Conservation (phyloP, 1,140 invertebrate genomes). For the Calephelis virginiensis region DNA sequence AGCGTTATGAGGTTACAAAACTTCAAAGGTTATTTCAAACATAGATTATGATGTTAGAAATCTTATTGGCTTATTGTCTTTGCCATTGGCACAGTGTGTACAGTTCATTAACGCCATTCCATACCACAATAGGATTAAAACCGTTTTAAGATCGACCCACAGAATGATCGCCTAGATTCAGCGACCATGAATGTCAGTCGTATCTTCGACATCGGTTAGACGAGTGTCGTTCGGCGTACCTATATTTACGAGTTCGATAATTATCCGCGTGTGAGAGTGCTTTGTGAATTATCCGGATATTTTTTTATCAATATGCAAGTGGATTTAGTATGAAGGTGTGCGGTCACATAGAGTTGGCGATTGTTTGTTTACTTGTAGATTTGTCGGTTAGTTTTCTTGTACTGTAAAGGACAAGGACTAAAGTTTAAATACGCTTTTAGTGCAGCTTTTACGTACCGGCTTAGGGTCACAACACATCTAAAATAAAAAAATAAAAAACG, state of each 20-base stretch:
- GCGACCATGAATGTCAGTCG: constrained; percentile 43
- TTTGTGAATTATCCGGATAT: constrained; percentile 1
- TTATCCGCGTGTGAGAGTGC: constrained; percentile 11
- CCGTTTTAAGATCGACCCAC: constrained; percentile 34
- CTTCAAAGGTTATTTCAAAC: no score
- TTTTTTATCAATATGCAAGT: background rate
- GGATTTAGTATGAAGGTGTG: background rate
- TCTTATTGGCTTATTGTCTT: background rate
- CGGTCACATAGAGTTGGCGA: constrained; percentile 2
- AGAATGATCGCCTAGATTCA: constrained; percentile 21
- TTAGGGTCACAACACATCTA: no score
- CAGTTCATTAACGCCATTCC: constrained; percentile 25
- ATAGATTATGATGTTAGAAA: background rate
- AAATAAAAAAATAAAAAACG: no score
- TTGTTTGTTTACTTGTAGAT: constrained; percentile 2
- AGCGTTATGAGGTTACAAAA: no score
- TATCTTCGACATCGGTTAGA: constrained; percentile 46
- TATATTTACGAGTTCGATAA: background rate
- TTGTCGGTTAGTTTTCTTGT: background rate
- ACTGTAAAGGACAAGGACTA: no score
- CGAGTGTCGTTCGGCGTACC: constrained; percentile 8
- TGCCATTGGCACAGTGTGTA: constrained; percentile 3
- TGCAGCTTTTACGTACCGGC: no score
- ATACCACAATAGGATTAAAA: constrained; percentile 40
- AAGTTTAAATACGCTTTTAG: no score